These are phyloP conservation scores for Sicus ferrugineus DNA, from an alignment of 2,888 invertebrate species.

Conservation along the genomic window DNA sequence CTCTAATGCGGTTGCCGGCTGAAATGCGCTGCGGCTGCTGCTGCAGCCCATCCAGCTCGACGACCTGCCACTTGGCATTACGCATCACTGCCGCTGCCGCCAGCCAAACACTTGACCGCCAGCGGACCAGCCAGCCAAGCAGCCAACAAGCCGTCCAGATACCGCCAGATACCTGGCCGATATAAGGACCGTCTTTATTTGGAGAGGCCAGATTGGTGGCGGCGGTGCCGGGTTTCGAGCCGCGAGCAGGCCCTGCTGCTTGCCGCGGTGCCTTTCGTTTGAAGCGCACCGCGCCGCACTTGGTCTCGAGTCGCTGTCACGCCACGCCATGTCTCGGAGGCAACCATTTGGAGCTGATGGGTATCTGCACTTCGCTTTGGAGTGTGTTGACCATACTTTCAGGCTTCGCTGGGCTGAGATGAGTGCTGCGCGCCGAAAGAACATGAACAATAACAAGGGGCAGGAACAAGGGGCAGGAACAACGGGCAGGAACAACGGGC, in stretches of 20 bases:
- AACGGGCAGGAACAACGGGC: background rate
- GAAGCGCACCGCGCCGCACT: conserved; percentile 13
- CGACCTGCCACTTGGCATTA: conserved; percentile 8
- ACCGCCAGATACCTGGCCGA: background rate
- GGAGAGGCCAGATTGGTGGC: background rate
- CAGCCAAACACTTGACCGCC: background rate
- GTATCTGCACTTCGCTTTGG: conserved; percentile 28
- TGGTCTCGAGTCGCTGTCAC: conserved; percentile 5
- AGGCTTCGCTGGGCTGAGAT: conserved; percentile 9
- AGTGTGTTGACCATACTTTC: conserved; percentile 31
- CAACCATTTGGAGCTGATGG: conserved; percentile 22
- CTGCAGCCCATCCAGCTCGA: background rate
- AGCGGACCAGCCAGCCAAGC: background rate
- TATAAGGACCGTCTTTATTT: background rate
- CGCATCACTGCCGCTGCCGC: conserved; percentile 1
- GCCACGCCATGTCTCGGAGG: conserved; percentile 16
- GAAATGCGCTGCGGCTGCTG: background rate
- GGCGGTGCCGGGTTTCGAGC: background rate
- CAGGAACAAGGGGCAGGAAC: background rate
- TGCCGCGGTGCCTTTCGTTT: background rate
- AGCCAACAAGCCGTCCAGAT: background rate
- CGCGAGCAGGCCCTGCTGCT: background rate
- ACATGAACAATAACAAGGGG: background rate
- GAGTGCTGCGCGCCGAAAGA: background rate
- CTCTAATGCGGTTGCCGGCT: background rate